These are phyloP conservation scores for Dromius quadrimaculatus DNA, from an alignment of 2,888 invertebrate species.

Conservation along the genomic window DNA sequence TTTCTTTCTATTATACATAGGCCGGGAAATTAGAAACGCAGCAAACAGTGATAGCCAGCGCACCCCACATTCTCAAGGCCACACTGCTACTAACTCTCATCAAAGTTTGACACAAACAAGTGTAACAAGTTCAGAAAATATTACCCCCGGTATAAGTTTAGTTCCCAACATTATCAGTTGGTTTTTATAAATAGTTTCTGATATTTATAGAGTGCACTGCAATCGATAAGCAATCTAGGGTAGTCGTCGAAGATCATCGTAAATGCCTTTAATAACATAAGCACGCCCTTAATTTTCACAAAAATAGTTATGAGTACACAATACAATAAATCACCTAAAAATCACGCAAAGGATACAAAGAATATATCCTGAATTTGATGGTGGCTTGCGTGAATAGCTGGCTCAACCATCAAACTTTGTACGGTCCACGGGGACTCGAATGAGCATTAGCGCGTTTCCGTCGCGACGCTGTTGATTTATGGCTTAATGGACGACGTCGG, in stretches of 20 bases:
- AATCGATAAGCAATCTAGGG: too few species aligned
- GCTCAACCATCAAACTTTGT: slow-evolving; percentile 1
- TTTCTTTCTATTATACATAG: too few species aligned
- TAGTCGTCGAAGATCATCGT: neutral
- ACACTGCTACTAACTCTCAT: too few species aligned
- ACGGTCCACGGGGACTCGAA: slow-evolving; percentile 29
- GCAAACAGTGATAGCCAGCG: too few species aligned
- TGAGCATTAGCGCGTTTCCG: slow-evolving; percentile 46
- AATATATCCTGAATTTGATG: slow-evolving; percentile 30
- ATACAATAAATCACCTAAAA: slow-evolving; percentile 26
- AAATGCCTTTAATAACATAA: neutral
- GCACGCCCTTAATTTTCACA: slow-evolving; percentile 12
- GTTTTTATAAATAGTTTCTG: too few species aligned
- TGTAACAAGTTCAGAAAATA: too few species aligned
- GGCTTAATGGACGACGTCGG: slow-evolving; percentile 34
- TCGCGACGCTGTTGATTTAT: slow-evolving; percentile 36
- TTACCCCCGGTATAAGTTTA: too few species aligned
- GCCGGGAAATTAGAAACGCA: too few species aligned
- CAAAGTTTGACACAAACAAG: too few species aligned
- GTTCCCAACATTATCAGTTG: too few species aligned
- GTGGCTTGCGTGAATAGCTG: neutral
- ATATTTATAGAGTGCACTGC: too few species aligned
- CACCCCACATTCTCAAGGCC: too few species aligned
- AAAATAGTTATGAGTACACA: slow-evolving; percentile 1
- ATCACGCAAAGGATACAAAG: slow-evolving; percentile 35